Percentiles rank a stretch among this genome's conserved stretches.
Conservation (phyloP, 2,113 vertebrate species). For the Corydoras maculifer region DNA sequence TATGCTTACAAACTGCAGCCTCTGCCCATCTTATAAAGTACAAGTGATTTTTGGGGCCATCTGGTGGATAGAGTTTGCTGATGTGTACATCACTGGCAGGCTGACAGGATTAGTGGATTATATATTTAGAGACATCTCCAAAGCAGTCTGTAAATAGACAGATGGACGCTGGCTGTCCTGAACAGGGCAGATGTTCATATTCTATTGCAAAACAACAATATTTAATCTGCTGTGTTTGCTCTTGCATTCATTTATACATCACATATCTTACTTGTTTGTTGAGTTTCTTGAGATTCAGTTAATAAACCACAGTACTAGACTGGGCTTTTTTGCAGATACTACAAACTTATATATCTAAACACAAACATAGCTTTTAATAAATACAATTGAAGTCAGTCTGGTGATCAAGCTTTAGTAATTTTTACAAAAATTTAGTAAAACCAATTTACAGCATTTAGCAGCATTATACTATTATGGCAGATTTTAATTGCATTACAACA, state of each 20-base stretch:
- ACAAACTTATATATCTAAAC: no score
- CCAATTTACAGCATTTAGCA: no score
- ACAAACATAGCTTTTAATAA: no score
- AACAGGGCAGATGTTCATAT: slow-evolving; percentile 27
- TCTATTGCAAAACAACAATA: slow-evolving; percentile 4
- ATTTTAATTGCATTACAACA: no score
- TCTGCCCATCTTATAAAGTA: no score
- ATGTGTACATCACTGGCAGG: slow-evolving; percentile 33
- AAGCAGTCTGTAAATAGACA: slow-evolving; percentile 56
- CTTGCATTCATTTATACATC: not conserved
- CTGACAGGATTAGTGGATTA: slow-evolving; percentile 58
- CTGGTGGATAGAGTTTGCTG: slow-evolving; percentile 33
- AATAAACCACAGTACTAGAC: not conserved
- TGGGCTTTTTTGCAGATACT: not conserved
- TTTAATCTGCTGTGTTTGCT: not conserved
- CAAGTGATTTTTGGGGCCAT: slow-evolving; percentile 26
- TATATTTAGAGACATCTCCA: slow-evolving; percentile 57
- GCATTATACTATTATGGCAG: no score
- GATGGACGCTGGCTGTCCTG: slow-evolving; percentile 47
- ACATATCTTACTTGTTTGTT: not conserved
- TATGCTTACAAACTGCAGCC: no score
- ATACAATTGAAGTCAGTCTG: no score
- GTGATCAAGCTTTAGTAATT: no score
- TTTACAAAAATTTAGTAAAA: no score
- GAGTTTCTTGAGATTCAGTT: not conserved